Evolutionary conservation across 2,797 vertebrate genomes (phyloP), one percentile per base, ranked within the genome.

Genomic region (Gallinago stenura): DNA sequence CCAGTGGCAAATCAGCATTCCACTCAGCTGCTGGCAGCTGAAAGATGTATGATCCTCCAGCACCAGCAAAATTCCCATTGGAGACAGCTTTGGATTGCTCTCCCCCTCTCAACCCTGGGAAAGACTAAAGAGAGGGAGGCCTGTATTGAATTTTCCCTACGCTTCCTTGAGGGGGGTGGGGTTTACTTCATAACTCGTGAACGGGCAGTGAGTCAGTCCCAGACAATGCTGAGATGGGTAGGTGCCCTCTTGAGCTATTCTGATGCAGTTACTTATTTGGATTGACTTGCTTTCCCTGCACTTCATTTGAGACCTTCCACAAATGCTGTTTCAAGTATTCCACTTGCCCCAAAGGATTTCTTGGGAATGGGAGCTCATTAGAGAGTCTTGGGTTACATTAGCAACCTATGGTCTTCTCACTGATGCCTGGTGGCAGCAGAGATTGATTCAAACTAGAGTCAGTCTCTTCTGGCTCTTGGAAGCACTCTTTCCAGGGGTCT

Each of bases 1-100:
- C 91, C 86, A 94, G 88, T 60, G 89, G 88, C 87, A 94, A 95
- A 95, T 94, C 89, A 93, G 85, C 5, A 20, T 66, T 91, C 90
- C 60, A 58, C 76, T 78, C 70, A 83, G 83, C 81, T 81, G 75
- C 88, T 93, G 62, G 89, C 77, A 95, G 68, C 69, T 95, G 86
- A 94, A 91, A 97, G 86, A 78, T 75, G 79, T 78, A 85, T 76
- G 88, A 73, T 93, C 61, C 75, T 92, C 57, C 65, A 87, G 45
- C 76, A 79, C 57, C 50, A 14, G 41, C 33, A 95, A 92, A 96
- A 95, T 90, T 93, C 80, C 86, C 81, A 30, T 41, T 94, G 80
- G 91, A 88, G 65, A 85, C 25, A 45, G 75, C 71, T 90, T 64
- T 95, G 83, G 79, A 66, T 91, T 87, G 76, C 68, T 83, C 50